A percentile compares a stretch with the other conserved stretches of the same genome.
phyloP scores from a whole-genome alignment of 2,888 invertebrate genomes.

The Dugesia japonica region DNA sequence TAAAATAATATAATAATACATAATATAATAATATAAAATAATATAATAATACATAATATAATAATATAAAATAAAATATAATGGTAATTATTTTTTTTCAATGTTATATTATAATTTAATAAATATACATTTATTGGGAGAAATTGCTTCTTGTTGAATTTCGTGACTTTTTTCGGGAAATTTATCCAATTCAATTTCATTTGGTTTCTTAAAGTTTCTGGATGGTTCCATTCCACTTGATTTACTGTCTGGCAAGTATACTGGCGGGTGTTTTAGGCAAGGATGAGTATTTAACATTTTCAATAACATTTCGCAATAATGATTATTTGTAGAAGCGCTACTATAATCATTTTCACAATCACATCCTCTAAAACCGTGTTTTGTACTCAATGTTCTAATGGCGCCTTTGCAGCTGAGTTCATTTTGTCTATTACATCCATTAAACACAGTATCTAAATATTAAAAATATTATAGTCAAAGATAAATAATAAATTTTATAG shows the following conservation, averaged over 20 bases:
- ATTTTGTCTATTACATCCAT: slow-evolving; percentile 15
- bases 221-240: not conserved
- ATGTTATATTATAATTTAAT: no score
- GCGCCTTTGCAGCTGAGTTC: not conserved
- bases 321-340: not conserved
- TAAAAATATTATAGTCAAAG: no score
- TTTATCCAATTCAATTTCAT: not conserved
- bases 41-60: no score
- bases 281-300: not conserved
- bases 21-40: no score
- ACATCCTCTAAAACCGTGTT: not conserved
- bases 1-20: no score
- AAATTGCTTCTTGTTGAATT: not conserved
- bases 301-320: not conserved
- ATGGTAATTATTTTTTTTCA: no score
- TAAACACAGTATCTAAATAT: not conserved
- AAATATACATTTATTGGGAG: not conserved
- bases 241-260: not conserved
- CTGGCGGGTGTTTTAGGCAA: not conserved
- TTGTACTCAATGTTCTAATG: not conserved
- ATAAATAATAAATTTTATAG: no score
- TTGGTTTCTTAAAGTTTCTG: not conserved
- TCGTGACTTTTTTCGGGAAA: not conserved
- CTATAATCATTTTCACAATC: not conserved
- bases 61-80: no score